Evolutionary conservation across 1,140 invertebrate genomes (phyloP), one percentile per base, ranked within the genome.

Genomic region (Cotesia vestalis): DNA sequence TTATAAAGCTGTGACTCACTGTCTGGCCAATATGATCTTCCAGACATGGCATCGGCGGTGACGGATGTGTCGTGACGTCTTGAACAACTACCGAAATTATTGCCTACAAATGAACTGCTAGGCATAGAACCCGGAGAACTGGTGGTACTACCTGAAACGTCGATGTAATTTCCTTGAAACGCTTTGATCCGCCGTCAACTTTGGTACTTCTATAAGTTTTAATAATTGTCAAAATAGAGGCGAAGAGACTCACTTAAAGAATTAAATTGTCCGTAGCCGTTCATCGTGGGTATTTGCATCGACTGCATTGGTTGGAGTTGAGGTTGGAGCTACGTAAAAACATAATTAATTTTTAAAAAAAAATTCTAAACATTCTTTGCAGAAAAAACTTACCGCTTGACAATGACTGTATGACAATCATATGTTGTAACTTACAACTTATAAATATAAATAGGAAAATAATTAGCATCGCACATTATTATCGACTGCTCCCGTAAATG

Each of bases 211-310:
- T 46, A 69, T 36, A 69, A 75, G 35, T 12, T 36, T 20, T 51
- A 60, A 17, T 27, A 5, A 34, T 69, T 17, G 9, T 6, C 35
- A n/a, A 14, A 62, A 35, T 5, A 40, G 46, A 46, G 46, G 71
- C 17, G 53, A 34, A 74, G 55, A 77, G 70, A 83, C 82, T 86
- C 80, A 86, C 85, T 79, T 77, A 87, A 73, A 0, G 84, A 79
- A 6, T 83, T 79, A 69, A 88, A 74, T 75, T 88, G 87, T 36
- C 86, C 80, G 70, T 88, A 88, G 4, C 86, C 81, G 66, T 88
- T 88, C 83, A 88, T 86, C 5, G 85, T 74, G 12, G 86, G 82
- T 62, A 87, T 85, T 74, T 86, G 86, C 81, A 88, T 83, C 4
- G 85, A 81, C 69, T 88, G 87, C 71, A 88, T 81, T 4, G 85